Conservation (phyloP, 2,113 vertebrate genomes). For the Platycercus adscitus region DNA sequence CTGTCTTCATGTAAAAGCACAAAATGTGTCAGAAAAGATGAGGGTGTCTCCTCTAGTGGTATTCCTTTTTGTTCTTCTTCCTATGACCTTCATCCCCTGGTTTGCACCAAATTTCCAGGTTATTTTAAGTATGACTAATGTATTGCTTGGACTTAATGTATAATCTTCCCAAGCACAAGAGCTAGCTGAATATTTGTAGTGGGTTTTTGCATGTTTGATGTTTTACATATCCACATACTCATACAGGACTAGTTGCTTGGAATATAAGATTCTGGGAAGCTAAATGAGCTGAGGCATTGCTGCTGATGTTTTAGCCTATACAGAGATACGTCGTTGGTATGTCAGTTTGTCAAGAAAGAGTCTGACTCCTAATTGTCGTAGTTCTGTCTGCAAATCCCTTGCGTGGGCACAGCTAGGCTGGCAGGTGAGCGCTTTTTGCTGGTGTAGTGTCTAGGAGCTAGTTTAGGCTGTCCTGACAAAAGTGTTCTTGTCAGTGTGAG, state of each 20-base stretch:
- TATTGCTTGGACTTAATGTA: background rate
- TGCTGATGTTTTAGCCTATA: background rate
- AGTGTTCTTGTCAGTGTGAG: background rate
- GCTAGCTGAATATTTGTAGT: background rate
- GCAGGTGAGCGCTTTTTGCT: background rate
- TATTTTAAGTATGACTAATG: background rate
- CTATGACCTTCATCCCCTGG: rapidly evolving
- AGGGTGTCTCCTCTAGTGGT: background rate
- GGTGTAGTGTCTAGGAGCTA: background rate
- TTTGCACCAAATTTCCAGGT: background rate
- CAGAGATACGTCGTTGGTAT: background rate
- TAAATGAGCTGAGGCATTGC: background rate
- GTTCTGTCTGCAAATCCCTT: background rate
- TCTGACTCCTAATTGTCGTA: background rate
- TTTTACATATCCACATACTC: background rate
- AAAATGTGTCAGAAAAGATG: background rate
- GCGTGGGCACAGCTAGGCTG: background rate
- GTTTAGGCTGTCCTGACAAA: background rate
- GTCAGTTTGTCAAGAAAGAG: background rate
- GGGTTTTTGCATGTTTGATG: background rate
- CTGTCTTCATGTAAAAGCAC: background rate
- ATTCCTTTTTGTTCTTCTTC: background rate
- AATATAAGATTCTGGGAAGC: background rate
- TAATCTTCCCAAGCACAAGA: background rate
- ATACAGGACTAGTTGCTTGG: background rate